Percentiles rank a stretch among this genome's conserved stretches.
Evolutionary conservation across 1,140 invertebrate species (phyloP).

Genomic region (Drosophila ironensis): DNA sequence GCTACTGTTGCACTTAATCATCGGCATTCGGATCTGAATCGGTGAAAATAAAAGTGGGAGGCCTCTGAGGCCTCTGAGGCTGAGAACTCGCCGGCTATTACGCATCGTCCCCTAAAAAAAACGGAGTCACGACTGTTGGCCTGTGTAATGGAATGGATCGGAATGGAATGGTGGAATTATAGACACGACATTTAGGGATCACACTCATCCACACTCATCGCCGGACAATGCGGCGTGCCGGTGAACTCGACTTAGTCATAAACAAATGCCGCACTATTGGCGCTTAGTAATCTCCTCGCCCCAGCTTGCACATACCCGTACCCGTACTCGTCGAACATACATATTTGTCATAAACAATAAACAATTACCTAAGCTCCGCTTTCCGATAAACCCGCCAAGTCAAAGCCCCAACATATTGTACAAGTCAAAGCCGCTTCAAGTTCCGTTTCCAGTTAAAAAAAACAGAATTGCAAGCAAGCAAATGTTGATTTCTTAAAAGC

Average conservation of each 20-base stretch:
- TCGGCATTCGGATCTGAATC: conserved; percentile 12
- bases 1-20: conserved; percentile 74
- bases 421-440: too few species aligned
- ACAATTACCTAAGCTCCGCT: conserved; percentile 28
- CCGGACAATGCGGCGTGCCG: conserved; percentile 16
- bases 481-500: neutral
- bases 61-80: conserved; percentile 10
- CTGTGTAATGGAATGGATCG: conserved; percentile 25
- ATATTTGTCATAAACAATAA: conserved; percentile 39
- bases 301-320: conserved; percentile 21
- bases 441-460: conserved; percentile 26
- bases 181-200: conserved; percentile 50
- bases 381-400: conserved; percentile 17
- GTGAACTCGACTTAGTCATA: conserved; percentile 37
- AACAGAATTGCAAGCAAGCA: neutral
- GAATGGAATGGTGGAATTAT: conserved; percentile 27
- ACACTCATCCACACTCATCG: conserved; percentile 70
- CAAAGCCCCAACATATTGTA: conserved; percentile 4
- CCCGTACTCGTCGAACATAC: too few species aligned
- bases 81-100: too few species aligned
- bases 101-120: conserved; percentile 69
- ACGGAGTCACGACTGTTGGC: conserved; percentile 68
- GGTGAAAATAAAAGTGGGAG: neutral
- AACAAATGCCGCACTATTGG: conserved; percentile 15
- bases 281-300: conserved; percentile 37